Base-by-base conservation (phyloP, 2,888 invertebrate species). In the Drosophila barbarae region DNA sequence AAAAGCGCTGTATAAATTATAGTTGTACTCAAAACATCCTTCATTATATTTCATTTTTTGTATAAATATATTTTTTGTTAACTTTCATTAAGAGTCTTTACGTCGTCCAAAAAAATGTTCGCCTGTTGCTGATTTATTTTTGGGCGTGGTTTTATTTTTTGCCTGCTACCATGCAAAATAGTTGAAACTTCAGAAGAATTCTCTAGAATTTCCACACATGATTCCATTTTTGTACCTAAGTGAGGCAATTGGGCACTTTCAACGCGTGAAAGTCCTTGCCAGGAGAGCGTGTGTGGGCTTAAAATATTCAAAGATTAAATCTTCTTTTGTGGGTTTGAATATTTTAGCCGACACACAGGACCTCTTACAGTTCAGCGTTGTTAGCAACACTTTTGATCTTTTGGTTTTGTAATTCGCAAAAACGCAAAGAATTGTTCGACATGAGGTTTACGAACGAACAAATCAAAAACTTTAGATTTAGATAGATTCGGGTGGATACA, bases 401-500 rank as follows among this genome's bases (percentile, higher is more conserved):
- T 86, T 88, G 88, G 88, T 88, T 88, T 88, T 88, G 88, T 83
- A 88, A 88, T 88, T 88, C 88, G 87, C 88, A 88, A 88, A 88
- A 88, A 88, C 87, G 88, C 88, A 88, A 88, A 88, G 87, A 87
- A 87, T 77, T 87, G 85, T 79, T 84, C 70, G 73, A 66, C 59
- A 69, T 71, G 70, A 72, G 39, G 69, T 64, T 66, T 59, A 64
- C 71, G 71, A 57, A 59, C 44, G 49, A 50, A 61, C 35, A 53
- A 52, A 74, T 73, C 73, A 65, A 41, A 76, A 83, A 78, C 69
- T 66, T 56, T 57, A 68, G 68, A 36, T 0, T 2, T 30, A 30
- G 49, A 71, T 53, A 65, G 55, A 47, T 55, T 69, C 39, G 61
- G 67, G 67, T 59, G 44, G 52, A 70, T 51, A 64, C 38, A 71